Percentiles rank a stretch among this genome's conserved stretches.
Evolutionary conservation across 1,140 invertebrate species (phyloP).

Genomic region (Drosophila bifasciata): DNA sequence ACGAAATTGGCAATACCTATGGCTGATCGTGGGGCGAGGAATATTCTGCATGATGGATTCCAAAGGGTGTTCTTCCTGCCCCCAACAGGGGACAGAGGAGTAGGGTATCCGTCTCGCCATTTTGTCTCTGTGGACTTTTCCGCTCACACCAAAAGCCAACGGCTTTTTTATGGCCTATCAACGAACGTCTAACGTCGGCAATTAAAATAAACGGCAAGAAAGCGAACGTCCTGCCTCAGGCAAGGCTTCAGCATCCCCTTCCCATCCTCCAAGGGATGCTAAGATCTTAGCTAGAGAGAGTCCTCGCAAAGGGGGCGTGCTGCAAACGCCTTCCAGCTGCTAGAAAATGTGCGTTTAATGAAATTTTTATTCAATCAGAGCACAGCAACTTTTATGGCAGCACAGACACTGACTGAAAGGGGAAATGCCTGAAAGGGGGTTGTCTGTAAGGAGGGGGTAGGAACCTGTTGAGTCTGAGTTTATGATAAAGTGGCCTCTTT

Average conservation of each 20-base stretch:
- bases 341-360: slow-evolving; percentile 78
- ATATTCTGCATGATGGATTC: slow-evolving; percentile 4
- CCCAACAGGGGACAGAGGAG: background rate
- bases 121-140: slow-evolving; percentile 4
- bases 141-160: slow-evolving; percentile 12
- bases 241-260: background rate
- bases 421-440: background rate
- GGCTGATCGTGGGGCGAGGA: slow-evolving; percentile 1
- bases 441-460: background rate
- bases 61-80: background rate
- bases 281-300: background rate
- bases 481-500: slow-evolving; percentile 54
- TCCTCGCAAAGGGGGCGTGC: slow-evolving; percentile 5
- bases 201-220: slow-evolving; percentile 76
- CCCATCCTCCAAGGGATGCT: slow-evolving; percentile 15
- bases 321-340: slow-evolving; percentile 35
- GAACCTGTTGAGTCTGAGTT: slow-evolving; percentile 54
- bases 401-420: slow-evolving; percentile 1
- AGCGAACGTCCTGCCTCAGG: slow-evolving; percentile 27
- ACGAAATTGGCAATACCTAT: slow-evolving; percentile 26
- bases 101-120: slow-evolving; percentile 12
- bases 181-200: slow-evolving; percentile 70
- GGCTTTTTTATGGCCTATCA: slow-evolving; percentile 76
- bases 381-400: slow-evolving; percentile 61
- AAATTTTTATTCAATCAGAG: slow-evolving; percentile 80